Evolutionary conservation across 2,113 vertebrate species (phyloP).

Genomic region (Nicator chloris): DNA sequence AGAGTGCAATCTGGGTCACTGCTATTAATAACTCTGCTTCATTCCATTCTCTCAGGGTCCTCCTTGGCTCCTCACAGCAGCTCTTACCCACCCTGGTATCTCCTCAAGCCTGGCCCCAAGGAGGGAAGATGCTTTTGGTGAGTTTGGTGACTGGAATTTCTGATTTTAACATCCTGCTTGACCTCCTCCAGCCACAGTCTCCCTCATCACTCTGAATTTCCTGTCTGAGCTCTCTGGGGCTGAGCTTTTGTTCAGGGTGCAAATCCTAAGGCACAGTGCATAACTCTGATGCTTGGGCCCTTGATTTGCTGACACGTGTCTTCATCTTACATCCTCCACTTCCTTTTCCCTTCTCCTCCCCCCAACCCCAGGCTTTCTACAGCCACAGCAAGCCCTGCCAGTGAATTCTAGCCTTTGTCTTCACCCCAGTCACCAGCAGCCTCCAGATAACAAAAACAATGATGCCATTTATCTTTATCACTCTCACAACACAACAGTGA

Average conservation of each 20-base stretch:
- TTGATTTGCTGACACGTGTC: not conserved
- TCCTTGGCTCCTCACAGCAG: accelerated
- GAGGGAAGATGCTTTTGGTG: not conserved
- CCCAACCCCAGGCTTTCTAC: not conserved
- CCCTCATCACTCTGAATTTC: not conserved
- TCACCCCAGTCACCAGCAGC: not conserved
- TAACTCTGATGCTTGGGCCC: not conserved
- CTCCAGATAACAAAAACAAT: slow-evolving; percentile 38
- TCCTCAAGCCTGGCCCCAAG: not conserved
- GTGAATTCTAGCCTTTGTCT: slow-evolving; percentile 53
- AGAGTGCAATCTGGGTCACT: slow-evolving; percentile 15
- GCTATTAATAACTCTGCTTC: slow-evolving; percentile 32
- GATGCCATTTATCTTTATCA: slow-evolving; percentile 18
- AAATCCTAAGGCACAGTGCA: not conserved
- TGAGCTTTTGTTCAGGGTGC: not conserved
- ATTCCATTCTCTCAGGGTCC: not conserved
- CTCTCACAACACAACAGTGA: not conserved
- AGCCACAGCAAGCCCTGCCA: not conserved
- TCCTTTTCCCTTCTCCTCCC: slow-evolving; percentile 2
- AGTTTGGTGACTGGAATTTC: not conserved
- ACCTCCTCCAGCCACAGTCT: not conserved
- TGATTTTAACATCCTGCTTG: not conserved
- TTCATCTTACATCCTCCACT: not conserved
- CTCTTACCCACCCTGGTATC: not conserved
- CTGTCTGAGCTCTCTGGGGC: not conserved